phyloP scores from a whole-genome alignment of 1,140 invertebrate genomes.

The Saccostrea cuccullata region DNA sequence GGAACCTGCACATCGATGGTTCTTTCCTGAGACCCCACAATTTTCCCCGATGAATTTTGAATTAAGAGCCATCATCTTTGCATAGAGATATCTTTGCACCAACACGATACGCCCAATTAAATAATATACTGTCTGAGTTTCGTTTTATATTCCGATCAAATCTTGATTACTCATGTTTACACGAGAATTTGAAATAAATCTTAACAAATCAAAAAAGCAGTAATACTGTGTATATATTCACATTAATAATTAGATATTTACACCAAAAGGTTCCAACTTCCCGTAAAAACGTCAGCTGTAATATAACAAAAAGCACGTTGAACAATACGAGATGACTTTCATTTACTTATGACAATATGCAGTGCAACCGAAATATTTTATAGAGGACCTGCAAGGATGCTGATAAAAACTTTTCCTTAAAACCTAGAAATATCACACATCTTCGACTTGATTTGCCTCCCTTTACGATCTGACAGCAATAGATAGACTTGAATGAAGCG shows the following conservation, averaged over 20 bases:
- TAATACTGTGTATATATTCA: not conserved
- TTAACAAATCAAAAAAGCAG: slow-evolving; percentile 22
- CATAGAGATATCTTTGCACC: slow-evolving; percentile 15
- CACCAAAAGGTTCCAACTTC: slow-evolving; percentile 26
- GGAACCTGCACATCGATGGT: not conserved
- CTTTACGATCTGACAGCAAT: not conserved
- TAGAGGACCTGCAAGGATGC: not conserved
- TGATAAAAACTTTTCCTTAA: not conserved
- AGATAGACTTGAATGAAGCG: not conserved
- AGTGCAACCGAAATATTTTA: not conserved
- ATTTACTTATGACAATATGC: not conserved
- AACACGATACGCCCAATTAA: slow-evolving; percentile 27
- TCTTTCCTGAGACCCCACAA: not conserved
- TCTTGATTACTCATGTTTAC: slow-evolving; percentile 4
- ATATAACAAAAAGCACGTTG: not conserved
- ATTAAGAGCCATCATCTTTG: not conserved
- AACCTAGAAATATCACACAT: not conserved
- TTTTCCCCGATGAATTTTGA: not conserved
- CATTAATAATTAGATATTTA: slow-evolving; percentile 1
- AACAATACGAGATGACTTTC: not conserved
- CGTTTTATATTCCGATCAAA: not conserved
- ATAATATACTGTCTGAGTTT: slow-evolving; percentile 21
- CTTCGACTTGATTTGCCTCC: not conserved
- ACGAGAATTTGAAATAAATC: slow-evolving; percentile 38
- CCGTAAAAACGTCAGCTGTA: not conserved